These are phyloP conservation scores for Dynastes hyllus DNA, from an alignment of 2,888 invertebrate genomes.

Conservation along the genomic window DNA sequence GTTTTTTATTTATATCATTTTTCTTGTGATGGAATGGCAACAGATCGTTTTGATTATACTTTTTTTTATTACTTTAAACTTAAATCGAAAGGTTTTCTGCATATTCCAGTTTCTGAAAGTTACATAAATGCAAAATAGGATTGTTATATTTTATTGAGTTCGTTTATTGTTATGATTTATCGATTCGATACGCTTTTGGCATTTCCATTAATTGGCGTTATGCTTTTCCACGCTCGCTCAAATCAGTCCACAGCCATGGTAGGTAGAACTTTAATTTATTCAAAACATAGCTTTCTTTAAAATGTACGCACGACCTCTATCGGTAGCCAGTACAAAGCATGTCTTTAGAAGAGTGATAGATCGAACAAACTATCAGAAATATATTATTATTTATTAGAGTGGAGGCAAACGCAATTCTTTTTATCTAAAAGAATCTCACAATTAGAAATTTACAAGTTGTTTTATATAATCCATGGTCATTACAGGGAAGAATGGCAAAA, in stretches of 20 bases:
- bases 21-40: background rate
- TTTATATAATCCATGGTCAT: too few relatives aligned
- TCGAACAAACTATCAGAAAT: background rate
- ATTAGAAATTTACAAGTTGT: too few relatives aligned
- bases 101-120: background rate
- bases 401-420: background rate
- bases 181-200: slow-evolving; percentile 54
- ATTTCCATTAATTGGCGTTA: slow-evolving; percentile 67
- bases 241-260: slow-evolving; percentile 71
- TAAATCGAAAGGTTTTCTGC: too few relatives aligned
- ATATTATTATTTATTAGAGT: background rate
- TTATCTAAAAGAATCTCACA: too few relatives aligned
- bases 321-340: slow-evolving; percentile 12
- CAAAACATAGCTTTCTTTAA: slow-evolving; percentile 15
- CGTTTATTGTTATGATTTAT: slow-evolving; percentile 13
- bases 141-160: slow-evolving; percentile 40
- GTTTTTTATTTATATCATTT: background rate
- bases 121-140: slow-evolving; percentile 35
- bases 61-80: background rate
- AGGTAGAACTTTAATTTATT: slow-evolving; percentile 64
- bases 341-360: background rate
- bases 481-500: too few relatives aligned
- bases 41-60: background rate
- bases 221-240: slow-evolving; percentile 69
- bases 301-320: slow-evolving; percentile 6